Evolutionary conservation across 2,888 invertebrate species (phyloP), one percentile per base, ranked within the genome.

Genomic region (Adineta ricciae): DNA sequence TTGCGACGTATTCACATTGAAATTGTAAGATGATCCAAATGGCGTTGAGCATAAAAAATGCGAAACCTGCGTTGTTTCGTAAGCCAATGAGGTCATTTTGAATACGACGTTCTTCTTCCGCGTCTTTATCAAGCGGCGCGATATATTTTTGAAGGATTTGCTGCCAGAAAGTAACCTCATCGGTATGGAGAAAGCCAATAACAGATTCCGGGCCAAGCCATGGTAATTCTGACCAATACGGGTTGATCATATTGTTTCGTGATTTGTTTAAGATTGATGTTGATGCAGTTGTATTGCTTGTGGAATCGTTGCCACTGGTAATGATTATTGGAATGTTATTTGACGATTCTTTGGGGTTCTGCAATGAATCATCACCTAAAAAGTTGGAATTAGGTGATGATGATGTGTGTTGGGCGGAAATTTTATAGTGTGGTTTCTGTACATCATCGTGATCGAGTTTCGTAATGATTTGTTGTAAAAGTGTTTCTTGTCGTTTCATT

Each of bases 41-140:
- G 87, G 96, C 96, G 92, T 98, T 98, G 92, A 96, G 91, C 96
- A 98, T 97, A 93, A 97, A 95, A 93, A 98, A 97, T 11, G 88
- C 88, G 72, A 89, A 86, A 83, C 88, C 88, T 86, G 88, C 95
- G 89, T 95, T 94, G 92, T 97, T 96, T 90, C 97, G 93, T 89
- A 98, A 93, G 91, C 96, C 96, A 93, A 95, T 95, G 90, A 98
- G 93, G 32, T 87, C 86, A 11, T 85, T 86, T 9, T 86, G 84
- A 9, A 87, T 86, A 32, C 87, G 86, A 84, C 89, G 87, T 86
- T 89, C 88, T 50, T 88, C 86, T 85, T 94, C 93, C 89, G 95
- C 94, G 91, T 97, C 94, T 88, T 95, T 94, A 89, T 96, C 95
- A 88, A 97, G 94, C 2, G 98, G 98, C 89, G 93, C 94, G 85